Percentiles rank a stretch among this genome's conserved stretches.
Evolutionary conservation across 2,888 invertebrate genomes (phyloP).

Genomic region (Zelleria hepariella): DNA sequence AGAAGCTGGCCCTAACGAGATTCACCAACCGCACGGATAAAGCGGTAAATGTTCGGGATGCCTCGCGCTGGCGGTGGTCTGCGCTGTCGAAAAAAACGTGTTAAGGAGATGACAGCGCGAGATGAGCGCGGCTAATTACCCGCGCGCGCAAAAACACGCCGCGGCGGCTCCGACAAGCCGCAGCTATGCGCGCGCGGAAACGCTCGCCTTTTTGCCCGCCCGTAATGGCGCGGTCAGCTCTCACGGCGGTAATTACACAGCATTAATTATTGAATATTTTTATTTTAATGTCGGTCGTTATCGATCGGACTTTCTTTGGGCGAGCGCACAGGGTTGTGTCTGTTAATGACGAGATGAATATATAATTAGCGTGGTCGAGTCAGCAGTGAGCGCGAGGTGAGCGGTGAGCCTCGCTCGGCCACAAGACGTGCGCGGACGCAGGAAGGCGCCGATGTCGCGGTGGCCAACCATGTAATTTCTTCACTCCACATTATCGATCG

Average conservation of each 20-base stretch:
- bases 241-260: conserved; percentile 44
- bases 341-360: conserved; percentile 34
- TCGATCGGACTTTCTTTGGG: conserved; percentile 37
- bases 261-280: conserved; percentile 51
- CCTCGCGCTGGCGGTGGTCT: conserved; percentile 39
- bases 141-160: conserved; percentile 42
- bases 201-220: conserved; percentile 36
- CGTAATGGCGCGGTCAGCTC: conserved; percentile 34
- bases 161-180: conserved; percentile 43
- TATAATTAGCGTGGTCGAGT: conserved; percentile 24
- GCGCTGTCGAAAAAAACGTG: conserved; percentile 61
- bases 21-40: conserved; percentile 65
- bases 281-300: conserved; percentile 40
- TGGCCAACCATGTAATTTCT: conserved; percentile 65
- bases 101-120: conserved; percentile 62
- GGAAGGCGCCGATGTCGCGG: conserved; percentile 54
- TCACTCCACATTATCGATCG: conserved; percentile 67
- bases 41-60: conserved; percentile 70
- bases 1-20: conserved; percentile 63
- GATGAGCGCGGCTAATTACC: conserved; percentile 59
- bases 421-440: conserved; percentile 26
- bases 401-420: conserved; percentile 15
- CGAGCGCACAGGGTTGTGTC: conserved; percentile 20
- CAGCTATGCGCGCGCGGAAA: conserved; percentile 45
- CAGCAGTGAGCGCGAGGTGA: not conserved